Percentiles rank a stretch among this genome's conserved stretches.
These are phyloP conservation scores for Parus major DNA, from an alignment of 2,113 vertebrate genomes.

Conservation along the genomic window DNA sequence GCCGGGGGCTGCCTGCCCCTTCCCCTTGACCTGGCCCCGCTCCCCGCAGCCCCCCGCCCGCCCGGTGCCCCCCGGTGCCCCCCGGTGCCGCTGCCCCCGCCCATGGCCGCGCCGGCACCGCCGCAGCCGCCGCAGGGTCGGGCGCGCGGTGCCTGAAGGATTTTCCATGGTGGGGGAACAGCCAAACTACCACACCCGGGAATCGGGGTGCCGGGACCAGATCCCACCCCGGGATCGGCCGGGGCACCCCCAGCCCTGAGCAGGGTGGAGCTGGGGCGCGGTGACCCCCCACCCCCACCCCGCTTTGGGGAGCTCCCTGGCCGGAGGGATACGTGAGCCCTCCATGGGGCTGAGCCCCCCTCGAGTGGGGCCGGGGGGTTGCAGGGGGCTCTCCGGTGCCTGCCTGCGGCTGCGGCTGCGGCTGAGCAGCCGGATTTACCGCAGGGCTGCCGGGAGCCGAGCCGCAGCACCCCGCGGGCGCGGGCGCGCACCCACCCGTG, in stretches of 20 bases:
- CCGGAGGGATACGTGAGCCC: background rate
- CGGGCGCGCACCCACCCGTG: background rate
- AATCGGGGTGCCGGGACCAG: background rate
- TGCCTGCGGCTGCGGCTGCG: background rate
- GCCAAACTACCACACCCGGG: no score
- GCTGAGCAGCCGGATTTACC: background rate
- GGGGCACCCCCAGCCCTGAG: background rate
- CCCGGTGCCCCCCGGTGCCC: background rate
- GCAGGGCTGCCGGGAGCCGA: background rate
- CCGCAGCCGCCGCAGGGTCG: background rate
- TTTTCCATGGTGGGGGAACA: background rate
- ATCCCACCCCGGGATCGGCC: background rate
- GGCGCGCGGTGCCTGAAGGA: background rate
- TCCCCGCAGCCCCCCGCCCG: no score
- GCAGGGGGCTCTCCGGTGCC: background rate
- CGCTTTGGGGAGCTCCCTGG: background rate
- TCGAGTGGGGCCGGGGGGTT: background rate
- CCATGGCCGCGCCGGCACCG: background rate
- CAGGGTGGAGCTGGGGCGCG: background rate
- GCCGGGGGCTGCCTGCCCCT: background rate
- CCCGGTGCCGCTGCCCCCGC: background rate
- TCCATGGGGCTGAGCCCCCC: background rate
- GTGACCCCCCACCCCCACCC: no score
- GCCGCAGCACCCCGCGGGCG: background rate
- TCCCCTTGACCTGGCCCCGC: background rate